These are phyloP conservation scores for Stictonetta naevosa DNA, from an alignment of 2,113 vertebrate genomes.

Conservation along the genomic window DNA sequence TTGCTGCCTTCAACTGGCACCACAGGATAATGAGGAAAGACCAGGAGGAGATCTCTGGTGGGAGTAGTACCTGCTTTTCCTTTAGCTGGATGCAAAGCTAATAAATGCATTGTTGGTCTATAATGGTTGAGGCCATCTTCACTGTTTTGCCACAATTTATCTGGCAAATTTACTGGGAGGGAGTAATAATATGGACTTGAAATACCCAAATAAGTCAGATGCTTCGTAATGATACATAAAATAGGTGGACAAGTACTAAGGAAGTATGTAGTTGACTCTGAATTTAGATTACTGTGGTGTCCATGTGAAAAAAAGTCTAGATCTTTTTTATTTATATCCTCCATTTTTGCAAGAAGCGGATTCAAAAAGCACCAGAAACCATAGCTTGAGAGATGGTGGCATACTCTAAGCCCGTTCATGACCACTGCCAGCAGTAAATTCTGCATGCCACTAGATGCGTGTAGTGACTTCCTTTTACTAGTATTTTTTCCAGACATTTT, in stretches of 20 bases:
- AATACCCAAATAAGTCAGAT: background rate
- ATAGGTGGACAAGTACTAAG: background rate
- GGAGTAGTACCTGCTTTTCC: background rate
- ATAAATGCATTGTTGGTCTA: background rate
- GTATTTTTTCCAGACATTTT: background rate
- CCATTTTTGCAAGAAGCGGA: background rate
- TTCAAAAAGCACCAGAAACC: background rate
- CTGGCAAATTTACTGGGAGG: background rate
- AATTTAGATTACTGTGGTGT: background rate
- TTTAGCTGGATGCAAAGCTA: background rate
- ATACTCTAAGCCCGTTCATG: background rate
- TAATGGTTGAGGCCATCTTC: background rate
- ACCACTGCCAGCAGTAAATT: background rate
- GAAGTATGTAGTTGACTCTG: background rate
- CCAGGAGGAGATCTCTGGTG: background rate
- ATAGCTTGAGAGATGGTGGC: background rate
- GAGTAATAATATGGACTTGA: background rate
- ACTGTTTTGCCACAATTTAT: background rate
- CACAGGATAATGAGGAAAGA: background rate
- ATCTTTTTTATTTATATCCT: background rate
- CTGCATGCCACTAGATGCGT: background rate
- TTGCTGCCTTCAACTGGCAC: background rate
- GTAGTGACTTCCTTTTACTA: background rate
- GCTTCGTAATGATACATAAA: background rate
- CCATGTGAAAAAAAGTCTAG: background rate